Evolutionary conservation across 2,888 invertebrate species (phyloP), one percentile per base, ranked within the genome.

Genomic region (Drosophila neotestacea): DNA sequence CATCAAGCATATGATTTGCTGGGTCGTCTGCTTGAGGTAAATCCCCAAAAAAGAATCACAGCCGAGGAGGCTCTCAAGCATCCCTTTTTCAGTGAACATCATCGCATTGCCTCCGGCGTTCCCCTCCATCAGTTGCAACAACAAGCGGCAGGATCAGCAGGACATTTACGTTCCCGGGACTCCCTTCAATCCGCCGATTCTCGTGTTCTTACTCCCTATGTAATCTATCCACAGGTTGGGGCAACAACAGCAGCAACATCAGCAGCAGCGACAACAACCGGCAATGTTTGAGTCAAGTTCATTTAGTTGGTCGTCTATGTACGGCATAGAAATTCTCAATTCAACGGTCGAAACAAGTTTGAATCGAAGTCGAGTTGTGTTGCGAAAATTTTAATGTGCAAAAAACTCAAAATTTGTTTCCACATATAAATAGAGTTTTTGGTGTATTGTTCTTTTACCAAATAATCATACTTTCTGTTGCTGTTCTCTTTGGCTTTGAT

Each of bases 61-160:
- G 97, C 97, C 38, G 94, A 94, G 27, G 94, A 95, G 63, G 97
- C 97, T 36, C 93, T 97, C 27, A 92, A 93, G 52, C 97, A 97
- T 93, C 95, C 96, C 44, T 97, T 97, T 93, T 94, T 97, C 60
- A 75, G 67, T 22, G 91, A 88, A 1, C 74, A 81, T 5, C 85
- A 88, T 55, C 71, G 88, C 16, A 36, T 81, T 11, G 32, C 51
- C 2, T 13, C 73, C 4, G 81, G 73, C 10, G 9, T 76, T 2
- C 71, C 84, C 0, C 6, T 86, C 6, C 64, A 73, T 11, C 71
- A 80, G 6, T 13, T 62, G 34, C 54, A 48, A 7, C 59, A 44
- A 13, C 61, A 47, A 10, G 32, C 6, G 10, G 36, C 39, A 6
- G 3, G 16, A 5, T 7, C 52, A 9, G 36, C 51, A 22, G 22